Conservation (phyloP, 2,888 invertebrate genomes). For the Slavum lentiscoides region DNA sequence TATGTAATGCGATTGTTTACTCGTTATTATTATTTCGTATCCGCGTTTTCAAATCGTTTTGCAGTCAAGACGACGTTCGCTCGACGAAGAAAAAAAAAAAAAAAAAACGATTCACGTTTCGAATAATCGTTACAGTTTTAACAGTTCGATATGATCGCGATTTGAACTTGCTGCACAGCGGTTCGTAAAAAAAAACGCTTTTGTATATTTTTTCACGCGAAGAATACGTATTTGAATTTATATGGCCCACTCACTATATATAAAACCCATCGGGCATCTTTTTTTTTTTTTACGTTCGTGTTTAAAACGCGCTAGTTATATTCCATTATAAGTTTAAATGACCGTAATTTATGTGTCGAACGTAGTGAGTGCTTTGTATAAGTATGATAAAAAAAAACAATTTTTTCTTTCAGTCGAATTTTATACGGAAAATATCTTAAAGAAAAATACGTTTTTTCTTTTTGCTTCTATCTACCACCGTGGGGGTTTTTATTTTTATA, state of each 20-base stretch:
- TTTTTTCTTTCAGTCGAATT: not conserved
- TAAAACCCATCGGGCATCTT: slow-evolving; percentile 39
- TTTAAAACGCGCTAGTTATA: slow-evolving; percentile 41
- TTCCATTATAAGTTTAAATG: slow-evolving; percentile 50
- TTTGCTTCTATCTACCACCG: not conserved
- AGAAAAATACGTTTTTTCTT: not conserved
- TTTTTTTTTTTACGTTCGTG: slow-evolving; percentile 36
- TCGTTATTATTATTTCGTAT: too few relatives aligned
- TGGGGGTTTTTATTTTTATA: not conserved
- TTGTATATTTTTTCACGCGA: not conserved
- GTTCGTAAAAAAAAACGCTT: too few relatives aligned
- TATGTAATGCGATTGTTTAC: too few relatives aligned
- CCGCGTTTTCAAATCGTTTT: too few relatives aligned
- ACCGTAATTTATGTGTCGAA: slow-evolving; percentile 42
- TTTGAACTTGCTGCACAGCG: too few relatives aligned
- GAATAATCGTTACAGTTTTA: slow-evolving; percentile 6
- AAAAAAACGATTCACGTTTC: slow-evolving; percentile 1
- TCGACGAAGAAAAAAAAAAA: too few relatives aligned
- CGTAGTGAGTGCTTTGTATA: not conserved
- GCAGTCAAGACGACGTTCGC: too few relatives aligned
- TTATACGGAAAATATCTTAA: not conserved
- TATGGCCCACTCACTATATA: slow-evolving; percentile 20
- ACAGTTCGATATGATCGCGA: slow-evolving; percentile 19
- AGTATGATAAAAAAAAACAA: slow-evolving; percentile 19
- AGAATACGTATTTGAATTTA: slow-evolving; percentile 38